A percentile compares a stretch with the other conserved stretches of the same genome.
phyloP scores from a whole-genome alignment of 1,140 invertebrate genomes.

The Eupristina koningsbergeri region DNA sequence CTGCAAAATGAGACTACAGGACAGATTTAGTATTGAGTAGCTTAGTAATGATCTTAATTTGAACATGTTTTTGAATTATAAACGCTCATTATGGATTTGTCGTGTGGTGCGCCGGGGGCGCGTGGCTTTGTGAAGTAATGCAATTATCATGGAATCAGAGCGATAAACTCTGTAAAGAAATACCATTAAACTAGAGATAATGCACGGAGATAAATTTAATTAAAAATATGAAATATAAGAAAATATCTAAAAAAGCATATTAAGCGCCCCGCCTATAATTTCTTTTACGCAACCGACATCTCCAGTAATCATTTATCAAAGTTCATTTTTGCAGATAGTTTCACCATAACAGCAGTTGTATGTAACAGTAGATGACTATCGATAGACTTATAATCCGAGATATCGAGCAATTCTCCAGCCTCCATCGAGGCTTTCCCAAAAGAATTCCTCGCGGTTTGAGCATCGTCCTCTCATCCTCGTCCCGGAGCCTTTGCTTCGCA shows the following conservation, averaged over 20 bases:
- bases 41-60: neutral
- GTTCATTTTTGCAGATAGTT: neutral
- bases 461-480: constrained; percentile 4
- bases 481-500: constrained; percentile 31
- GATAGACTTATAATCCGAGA: neutral
- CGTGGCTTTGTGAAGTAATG: neutral
- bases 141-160: neutral
- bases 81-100: neutral
- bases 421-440: neutral
- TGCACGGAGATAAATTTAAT: neutral
- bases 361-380: constrained; percentile 27
- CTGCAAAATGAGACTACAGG: no score
- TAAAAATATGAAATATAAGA: neutral
- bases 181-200: neutral
- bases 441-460: neutral
- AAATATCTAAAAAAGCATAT: neutral
- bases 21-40: neutral
- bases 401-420: neutral
- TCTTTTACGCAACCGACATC: constrained; percentile 9
- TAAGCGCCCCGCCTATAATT: neutral
- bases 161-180: neutral
- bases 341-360: neutral
- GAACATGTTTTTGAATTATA: neutral
- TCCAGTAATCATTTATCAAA: constrained; percentile 13
- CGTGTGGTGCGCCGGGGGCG: no score